Evolutionary conservation across 92 coral and sea anemone genomes (phyloP).

Genomic region (Epizoanthus illoricatus): DNA sequence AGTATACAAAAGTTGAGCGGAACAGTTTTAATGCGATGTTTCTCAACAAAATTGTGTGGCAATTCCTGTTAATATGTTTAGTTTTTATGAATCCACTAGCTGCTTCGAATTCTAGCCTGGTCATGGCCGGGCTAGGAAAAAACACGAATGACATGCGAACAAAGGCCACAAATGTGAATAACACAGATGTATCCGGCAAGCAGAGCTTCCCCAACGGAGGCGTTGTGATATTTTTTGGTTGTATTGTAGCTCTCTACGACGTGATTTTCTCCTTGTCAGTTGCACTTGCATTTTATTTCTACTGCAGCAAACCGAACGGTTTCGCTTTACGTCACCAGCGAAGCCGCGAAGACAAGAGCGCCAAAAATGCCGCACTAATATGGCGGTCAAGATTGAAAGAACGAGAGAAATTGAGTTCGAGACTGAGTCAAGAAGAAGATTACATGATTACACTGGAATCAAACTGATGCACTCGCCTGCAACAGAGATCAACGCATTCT

Average conservation of each 20-base stretch:
- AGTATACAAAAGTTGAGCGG: not conserved
- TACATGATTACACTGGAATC: not conserved
- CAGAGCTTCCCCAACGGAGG: conserved; percentile 5
- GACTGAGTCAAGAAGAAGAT: not conserved
- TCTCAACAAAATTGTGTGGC: not conserved
- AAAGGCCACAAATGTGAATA: not conserved
- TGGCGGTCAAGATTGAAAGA: conserved; percentile 15
- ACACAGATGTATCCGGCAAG: not conserved
- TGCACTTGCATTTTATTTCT: conserved; percentile 29
- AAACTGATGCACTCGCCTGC: not conserved
- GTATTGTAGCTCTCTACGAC: conserved; percentile 29
- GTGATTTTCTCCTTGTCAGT: conserved; percentile 9
- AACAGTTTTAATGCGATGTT: conserved; percentile 2
- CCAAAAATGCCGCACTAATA: not conserved
- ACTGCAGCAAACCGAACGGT: conserved; percentile 18
- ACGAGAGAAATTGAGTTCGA: not conserved
- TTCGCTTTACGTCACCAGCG: not conserved
- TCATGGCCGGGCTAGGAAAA: not conserved
- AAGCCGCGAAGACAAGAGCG: not conserved
- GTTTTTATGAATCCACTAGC: not conserved
- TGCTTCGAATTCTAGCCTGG: not conserved
- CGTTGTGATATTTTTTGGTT: conserved; percentile 24
- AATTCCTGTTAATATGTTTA: not conserved
- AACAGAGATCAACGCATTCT: not conserved
- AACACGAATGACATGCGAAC: not conserved